Evolutionary conservation across 1,140 invertebrate genomes (phyloP), one percentile per base, ranked within the genome.

Genomic region (Rhyzopertha dominica): DNA sequence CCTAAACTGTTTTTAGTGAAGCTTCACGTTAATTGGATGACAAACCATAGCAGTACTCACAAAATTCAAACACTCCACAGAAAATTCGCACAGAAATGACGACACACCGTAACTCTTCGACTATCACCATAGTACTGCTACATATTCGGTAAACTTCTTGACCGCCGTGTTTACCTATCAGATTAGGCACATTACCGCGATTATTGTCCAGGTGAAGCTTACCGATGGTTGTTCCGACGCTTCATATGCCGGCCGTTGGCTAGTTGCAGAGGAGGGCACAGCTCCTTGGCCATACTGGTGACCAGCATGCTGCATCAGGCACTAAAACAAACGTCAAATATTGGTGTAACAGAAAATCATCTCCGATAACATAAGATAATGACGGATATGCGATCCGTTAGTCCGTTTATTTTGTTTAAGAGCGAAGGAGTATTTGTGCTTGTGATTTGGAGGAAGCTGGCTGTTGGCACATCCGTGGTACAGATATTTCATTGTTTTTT

Each of bases 261-360:
- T n/a, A n/a, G n/a, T n/a, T n/a, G n/a, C n/a, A n/a, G n/a, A 51
- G 53, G 51, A 57, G 47, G 46, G 48, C 36, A 49, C 51, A 55
- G 54, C 49, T 56, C 60, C 60, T 53, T 54, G 58, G 49, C 56
- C 58, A 50, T 54, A 62, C 40, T 62, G 55, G 30, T 43, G 56
- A 52, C 56, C 59, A 29, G 50, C 59, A 59, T 61, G 58, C 58
- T 62, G 58, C 60, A 62, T 62, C 43, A 56, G 60, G 56, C 56
- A 58, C 60, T 62, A 47, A 25, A 58, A 56, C 8, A 32, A 47
- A 51, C n/a, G n/a, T n/a, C n/a, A n/a, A n/a, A n/a, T n/a, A n/a
- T n/a, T n/a, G n/a, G n/a, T n/a, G n/a, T n/a, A n/a, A n/a, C n/a
- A n/a, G n/a, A n/a, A n/a, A n/a, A n/a, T n/a, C n/a, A n/a, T n/a